phyloP scores from a whole-genome alignment of 2,113 vertebrate species.

The Falcunculus frontatus region DNA sequence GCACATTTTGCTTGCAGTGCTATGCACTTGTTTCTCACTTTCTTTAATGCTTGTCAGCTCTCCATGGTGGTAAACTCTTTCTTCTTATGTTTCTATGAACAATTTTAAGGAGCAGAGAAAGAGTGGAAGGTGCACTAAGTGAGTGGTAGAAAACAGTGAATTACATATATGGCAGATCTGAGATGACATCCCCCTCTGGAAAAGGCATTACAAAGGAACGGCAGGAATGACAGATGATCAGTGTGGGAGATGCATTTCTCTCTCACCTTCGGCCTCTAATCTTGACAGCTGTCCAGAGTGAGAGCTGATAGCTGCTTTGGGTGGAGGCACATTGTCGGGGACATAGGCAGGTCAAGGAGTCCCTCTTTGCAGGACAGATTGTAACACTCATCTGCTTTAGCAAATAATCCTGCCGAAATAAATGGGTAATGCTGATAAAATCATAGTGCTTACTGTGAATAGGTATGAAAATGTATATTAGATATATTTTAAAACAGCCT shows the following conservation, averaged over 20 bases:
- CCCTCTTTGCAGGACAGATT: background rate
- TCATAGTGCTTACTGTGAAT: background rate
- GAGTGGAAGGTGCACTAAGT: background rate
- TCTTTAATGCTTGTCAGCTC: background rate
- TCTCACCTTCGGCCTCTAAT: background rate
- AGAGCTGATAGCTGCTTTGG: background rate
- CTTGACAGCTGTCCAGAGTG: background rate
- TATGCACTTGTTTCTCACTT: background rate
- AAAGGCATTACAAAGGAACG: background rate
- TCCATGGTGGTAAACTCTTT: background rate
- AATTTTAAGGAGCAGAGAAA: background rate
- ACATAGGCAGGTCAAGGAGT: background rate
- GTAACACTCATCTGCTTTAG: background rate
- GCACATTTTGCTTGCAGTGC: background rate
- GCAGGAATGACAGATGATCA: background rate
- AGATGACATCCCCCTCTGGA: background rate
- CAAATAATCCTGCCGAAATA: background rate
- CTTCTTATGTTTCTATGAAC: background rate
- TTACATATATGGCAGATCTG: background rate
- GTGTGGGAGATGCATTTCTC: background rate
- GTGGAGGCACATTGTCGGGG: background rate
- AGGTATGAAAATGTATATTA: background rate
- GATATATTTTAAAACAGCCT: background rate
- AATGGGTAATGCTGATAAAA: background rate
- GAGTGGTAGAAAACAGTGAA: background rate